Conservation (phyloP, 2,797 vertebrate species). For the Scarus forsteni region DNA sequence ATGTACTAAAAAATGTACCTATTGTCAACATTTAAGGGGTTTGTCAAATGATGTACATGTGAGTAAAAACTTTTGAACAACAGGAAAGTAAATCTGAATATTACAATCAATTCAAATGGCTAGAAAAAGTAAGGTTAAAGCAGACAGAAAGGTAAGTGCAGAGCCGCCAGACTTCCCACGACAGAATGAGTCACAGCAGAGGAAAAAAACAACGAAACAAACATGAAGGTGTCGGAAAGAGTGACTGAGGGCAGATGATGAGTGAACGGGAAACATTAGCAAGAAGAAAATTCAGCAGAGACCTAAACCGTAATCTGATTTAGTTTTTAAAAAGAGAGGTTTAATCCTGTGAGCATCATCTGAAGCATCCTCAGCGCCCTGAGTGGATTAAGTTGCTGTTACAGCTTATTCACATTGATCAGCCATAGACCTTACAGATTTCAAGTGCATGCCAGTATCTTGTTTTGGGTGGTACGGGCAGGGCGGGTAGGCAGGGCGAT, state of each 20-base stretch:
- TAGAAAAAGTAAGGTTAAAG: constrained; percentile 35
- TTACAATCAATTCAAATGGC: constrained; percentile 15
- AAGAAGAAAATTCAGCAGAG: constrained; percentile 15
- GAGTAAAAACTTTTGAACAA: not conserved
- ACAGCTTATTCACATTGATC: constrained; percentile 10
- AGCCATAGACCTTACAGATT: too few species aligned
- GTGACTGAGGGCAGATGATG: constrained; percentile 41
- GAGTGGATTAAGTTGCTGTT: constrained; percentile 9
- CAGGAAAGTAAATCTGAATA: too few species aligned
- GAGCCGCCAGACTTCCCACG: constrained; percentile 70
- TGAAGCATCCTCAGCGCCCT: not conserved
- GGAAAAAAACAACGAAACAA: constrained; percentile 56
- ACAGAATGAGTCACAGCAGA: constrained; percentile 68
- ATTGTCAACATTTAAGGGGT: too few species aligned
- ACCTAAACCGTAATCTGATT: constrained; percentile 13
- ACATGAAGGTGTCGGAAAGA: constrained; percentile 53
- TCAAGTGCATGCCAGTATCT: not conserved
- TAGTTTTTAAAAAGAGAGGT: constrained; percentile 7
- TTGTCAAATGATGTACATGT: too few species aligned
- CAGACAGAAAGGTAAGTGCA: constrained; percentile 50
- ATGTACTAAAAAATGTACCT: too few species aligned
- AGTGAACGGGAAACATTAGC: constrained; percentile 29
- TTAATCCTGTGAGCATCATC: constrained; percentile 35
- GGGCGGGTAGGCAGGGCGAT: not conserved
- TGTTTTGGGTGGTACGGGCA: not conserved